Evolutionary conservation across 1,140 invertebrate genomes (phyloP).

Genomic region (Brachionus paranguensis): DNA sequence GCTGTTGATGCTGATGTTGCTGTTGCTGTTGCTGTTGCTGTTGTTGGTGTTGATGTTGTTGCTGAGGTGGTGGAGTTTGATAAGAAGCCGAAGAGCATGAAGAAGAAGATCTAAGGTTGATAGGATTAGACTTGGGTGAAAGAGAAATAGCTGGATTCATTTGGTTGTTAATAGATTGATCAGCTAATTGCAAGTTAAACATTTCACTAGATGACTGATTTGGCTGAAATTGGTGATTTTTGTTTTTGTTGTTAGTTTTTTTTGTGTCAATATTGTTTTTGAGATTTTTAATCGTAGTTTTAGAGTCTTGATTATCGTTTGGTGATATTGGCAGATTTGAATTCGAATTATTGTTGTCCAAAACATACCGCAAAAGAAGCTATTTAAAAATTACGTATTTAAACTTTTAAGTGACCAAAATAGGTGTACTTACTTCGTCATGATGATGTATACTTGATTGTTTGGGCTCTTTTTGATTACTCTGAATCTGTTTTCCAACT

Average conservation of each 20-base stretch:
- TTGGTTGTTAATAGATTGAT: background rate
- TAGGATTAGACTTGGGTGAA: background rate
- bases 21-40: too few relatives aligned
- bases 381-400: background rate
- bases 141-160: background rate
- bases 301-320: background rate
- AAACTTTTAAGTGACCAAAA: background rate
- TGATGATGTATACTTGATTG: background rate
- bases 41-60: background rate
- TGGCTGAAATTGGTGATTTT: background rate
- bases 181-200: background rate
- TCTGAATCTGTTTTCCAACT: background rate
- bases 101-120: background rate
- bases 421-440: background rate
- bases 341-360: background rate
- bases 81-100: conserved; percentile 14
- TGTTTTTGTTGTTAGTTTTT: conserved; percentile 1
- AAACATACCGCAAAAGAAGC: background rate
- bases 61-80: conserved; percentile 18
- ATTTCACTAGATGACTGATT: background rate
- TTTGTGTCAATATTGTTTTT: background rate
- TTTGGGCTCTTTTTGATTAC: background rate
- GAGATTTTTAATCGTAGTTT: background rate
- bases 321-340: background rate
- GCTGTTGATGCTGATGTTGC: too few relatives aligned